A percentile compares a stretch with the other conserved stretches of the same genome.
These are phyloP conservation scores for Chromis chromis DNA, from an alignment of 2,797 vertebrate species.

Conservation along the genomic window DNA sequence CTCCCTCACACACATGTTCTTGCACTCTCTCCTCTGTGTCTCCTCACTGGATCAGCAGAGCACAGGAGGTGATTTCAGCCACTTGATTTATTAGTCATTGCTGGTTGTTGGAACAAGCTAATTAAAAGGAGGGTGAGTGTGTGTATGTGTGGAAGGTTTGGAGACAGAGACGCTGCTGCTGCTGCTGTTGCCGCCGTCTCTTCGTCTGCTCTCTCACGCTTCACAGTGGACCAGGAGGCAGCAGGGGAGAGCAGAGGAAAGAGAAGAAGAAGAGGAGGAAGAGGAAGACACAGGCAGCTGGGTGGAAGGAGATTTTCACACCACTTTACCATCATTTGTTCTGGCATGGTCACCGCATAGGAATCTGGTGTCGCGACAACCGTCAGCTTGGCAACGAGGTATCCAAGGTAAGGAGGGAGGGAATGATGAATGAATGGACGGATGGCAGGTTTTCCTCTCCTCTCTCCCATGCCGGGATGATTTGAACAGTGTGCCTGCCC, in stretches of 20 bases:
- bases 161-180: constrained; percentile 29
- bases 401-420: constrained; percentile 65
- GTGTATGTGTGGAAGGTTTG: constrained; percentile 39
- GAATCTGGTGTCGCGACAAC: constrained; percentile 71
- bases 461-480: constrained; percentile 14
- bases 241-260: constrained; percentile 12
- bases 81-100: constrained; percentile 63
- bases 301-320: constrained; percentile 57
- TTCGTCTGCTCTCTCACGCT: constrained; percentile 35
- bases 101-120: constrained; percentile 64
- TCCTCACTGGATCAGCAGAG: constrained; percentile 55
- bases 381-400: constrained; percentile 56
- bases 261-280: constrained; percentile 4
- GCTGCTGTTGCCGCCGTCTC: constrained; percentile 18
- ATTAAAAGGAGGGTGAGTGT: constrained; percentile 52
- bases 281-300: constrained; percentile 23
- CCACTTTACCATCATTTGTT: constrained; percentile 53
- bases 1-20: constrained; percentile 65
- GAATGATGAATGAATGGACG: constrained; percentile 22
- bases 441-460: constrained; percentile 35
- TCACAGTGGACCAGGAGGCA: constrained; percentile 57
- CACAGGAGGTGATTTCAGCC: constrained; percentile 66
- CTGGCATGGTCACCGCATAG: constrained; percentile 76
- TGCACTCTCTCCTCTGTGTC: constrained; percentile 61
- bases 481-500: constrained; percentile 10